phyloP scores from a whole-genome alignment of 53 echinoderm and acorn worm genomes.

The Apostichopus leukothele region DNA sequence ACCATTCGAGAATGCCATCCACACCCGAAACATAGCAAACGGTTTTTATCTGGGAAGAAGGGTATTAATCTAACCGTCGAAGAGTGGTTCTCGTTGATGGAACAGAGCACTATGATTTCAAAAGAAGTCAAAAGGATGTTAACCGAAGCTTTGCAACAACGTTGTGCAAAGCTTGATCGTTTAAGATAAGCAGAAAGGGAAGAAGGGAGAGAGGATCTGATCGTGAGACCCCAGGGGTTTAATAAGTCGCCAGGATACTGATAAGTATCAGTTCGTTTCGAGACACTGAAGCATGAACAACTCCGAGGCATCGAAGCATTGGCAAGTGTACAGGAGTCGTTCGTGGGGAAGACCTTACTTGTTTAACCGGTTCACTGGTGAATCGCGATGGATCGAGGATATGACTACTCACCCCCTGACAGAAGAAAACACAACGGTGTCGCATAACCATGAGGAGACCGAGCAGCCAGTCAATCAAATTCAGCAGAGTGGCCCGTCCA shows the following conservation, averaged over 20 bases:
- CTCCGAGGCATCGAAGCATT: background rate
- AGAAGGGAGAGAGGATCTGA: background rate
- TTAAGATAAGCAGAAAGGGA: background rate
- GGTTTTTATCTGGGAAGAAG: constrained; percentile 7
- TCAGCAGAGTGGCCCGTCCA: no score
- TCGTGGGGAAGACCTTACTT: background rate
- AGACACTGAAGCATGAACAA: no score
- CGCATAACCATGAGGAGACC: no score
- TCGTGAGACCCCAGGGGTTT: no score
- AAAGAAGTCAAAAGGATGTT: background rate
- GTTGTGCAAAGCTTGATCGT: background rate
- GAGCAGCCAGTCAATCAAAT: no score
- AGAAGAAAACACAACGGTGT: background rate
- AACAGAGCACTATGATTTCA: background rate
- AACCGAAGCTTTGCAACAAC: background rate
- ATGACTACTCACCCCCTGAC: no score
- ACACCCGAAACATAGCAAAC: background rate
- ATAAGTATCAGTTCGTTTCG: no score
- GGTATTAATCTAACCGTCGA: constrained; percentile 33
- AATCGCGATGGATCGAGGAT: background rate
- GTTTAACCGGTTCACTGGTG: background rate
- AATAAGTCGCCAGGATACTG: no score
- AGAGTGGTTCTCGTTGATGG: constrained; percentile 16
- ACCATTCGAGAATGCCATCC: background rate
- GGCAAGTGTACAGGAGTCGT: background rate